These are phyloP conservation scores for Pan troglodytes DNA, from an alignment of 2,113 vertebrate species.

Conservation along the genomic window NHGRI_mPanTro3-v2.1_pri NC_072410.2:106675501-106676000, in stretches of 20 bases:
- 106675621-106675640: neutral
- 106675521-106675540: too few species aligned
- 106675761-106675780: neutral
- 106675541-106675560: neutral
- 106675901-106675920: neutral
- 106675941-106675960: neutral
- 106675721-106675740: neutral
- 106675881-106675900: neutral
- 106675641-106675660: too few species aligned
- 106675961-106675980: neutral
- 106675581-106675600: rapidly evolving
- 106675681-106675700: rapidly evolving
- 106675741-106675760: neutral
- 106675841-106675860: neutral
- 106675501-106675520: neutral
- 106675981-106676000: too few species aligned
- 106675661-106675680: neutral
- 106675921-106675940: neutral
- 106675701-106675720: too few species aligned
- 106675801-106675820: neutral
- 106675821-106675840: neutral
- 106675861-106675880: neutral
- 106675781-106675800: neutral
- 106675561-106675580: neutral
- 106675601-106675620: neutral